Evolutionary conservation across 2,888 invertebrate genomes (phyloP).

Genomic region (Drosophila hawaiiensis): DNA sequence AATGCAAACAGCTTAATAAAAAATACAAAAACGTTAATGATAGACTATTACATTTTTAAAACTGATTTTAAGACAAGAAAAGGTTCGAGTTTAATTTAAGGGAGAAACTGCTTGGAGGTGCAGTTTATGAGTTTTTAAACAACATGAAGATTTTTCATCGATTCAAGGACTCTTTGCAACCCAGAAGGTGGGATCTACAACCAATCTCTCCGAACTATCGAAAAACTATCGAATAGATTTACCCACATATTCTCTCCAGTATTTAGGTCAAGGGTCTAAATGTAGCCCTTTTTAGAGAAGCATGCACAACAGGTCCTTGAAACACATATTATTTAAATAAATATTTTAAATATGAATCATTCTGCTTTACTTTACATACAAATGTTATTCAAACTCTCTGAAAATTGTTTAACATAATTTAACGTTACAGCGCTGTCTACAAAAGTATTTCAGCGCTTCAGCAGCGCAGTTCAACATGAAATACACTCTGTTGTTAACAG

Average conservation of each 20-base stretch:
- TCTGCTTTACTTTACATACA: background rate
- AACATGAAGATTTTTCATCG: background rate
- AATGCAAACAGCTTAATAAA: background rate
- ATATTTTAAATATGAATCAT: background rate
- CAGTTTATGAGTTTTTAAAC: background rate
- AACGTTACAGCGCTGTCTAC: background rate
- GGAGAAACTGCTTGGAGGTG: background rate
- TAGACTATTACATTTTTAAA: background rate
- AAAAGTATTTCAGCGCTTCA: background rate
- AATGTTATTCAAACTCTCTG: background rate
- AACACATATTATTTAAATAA: background rate
- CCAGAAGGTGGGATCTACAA: background rate
- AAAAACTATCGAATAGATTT: background rate
- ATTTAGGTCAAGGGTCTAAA: background rate
- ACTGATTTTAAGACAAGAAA: background rate
- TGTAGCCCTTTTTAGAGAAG: background rate
- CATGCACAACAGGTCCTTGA: too few species aligned
- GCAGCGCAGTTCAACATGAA: background rate
- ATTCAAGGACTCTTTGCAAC: background rate
- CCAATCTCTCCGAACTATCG: background rate
- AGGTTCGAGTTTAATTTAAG: background rate
- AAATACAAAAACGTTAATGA: background rate
- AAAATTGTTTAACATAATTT: background rate
- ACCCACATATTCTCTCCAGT: background rate
- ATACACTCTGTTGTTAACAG: background rate